Evolutionary conservation across 1,140 invertebrate species (phyloP), one percentile per base, ranked within the genome.

Genomic region (Aphelenchoides avenae): DNA sequence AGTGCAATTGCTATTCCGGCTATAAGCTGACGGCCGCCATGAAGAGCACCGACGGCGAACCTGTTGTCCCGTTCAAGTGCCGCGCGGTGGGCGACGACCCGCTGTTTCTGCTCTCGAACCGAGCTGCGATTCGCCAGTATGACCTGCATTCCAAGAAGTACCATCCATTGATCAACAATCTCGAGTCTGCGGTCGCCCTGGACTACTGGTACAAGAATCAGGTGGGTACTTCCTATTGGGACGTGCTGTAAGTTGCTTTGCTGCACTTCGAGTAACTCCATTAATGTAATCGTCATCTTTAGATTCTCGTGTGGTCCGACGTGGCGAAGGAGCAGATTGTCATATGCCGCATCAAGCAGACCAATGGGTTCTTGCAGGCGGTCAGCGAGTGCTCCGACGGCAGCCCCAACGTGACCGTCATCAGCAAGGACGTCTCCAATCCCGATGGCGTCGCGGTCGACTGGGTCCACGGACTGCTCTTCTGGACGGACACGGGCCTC

Each of bases 271-370:
- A n/a, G n/a, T n/a, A n/a, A n/a, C n/a, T n/a, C n/a, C n/a, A n/a
- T n/a, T n/a, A n/a, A 48, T 11, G 11, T 47, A 34, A 43, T 11
- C 43, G 13, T 61, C 31, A 11, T 44, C 26, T 47, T 24, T 87
- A 88, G 46, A 89, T 88, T 84, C 87, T 95, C 46, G 92, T 91
- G 72, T 96, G 91, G 91, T 91, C 88, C 74, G 91, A 95, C 80
- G 85, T 89, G 27, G 84, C 84, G 11, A 86, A 88, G 66, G 87
- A 89, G 73, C 87, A 86, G 77, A 91, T 94, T 67, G 89, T 88
- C 77, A 91, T 72, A 70, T 74, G 58, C 31, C 60, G 48, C 22
- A 52, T 72, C n/a, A 66, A 50, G 5, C 46, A 55, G 11, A 49
- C n/a, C n/a, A n/a, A n/a, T n/a, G n/a, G n/a, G n/a, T n/a, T n/a